Base-by-base conservation (phyloP, 2,888 invertebrate genomes). In the Hofmannophila pseudospretella region DNA sequence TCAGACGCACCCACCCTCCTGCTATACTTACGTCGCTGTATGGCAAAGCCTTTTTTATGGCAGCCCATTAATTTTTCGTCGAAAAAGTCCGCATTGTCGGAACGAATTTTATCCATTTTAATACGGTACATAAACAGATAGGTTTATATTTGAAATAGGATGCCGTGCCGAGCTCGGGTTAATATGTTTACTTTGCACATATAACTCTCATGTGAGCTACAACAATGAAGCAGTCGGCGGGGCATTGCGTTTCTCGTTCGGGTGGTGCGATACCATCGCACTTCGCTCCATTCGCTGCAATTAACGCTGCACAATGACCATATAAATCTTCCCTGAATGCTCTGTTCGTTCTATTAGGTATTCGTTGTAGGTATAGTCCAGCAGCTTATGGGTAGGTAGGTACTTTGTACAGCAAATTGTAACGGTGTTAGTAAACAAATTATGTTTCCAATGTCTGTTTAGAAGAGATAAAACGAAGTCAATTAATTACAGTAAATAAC, bases 261-360 rank as follows among this genome's bases (percentile, higher is more conserved):
- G 68, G 65, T 69, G 57, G 67, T 62, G 60, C 68, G 77, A 80
- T 82, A 78, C 67, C 68, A 80, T 76, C 76, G 74, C 67, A 73
- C 72, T 69, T 70, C 74, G 77, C 77, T 73, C 66, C 63, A 74
- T 77, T 79, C 77, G 67, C 67, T 76, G 79, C 79, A 86, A 84
- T 85, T 84, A 85, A 81, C 79, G 75, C 70, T 72, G 70, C 73
- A 78, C 78, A 82, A 81, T 81, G 78, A 74, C 74, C 81, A 74
- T 70, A 84, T 85, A 84, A 82, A 86, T 85, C 80, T 80, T 67
- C 62, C 52, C 65, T 67, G 73, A 79, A 76, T 73, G 66, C 67
- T 69, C 64, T 58, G 69, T 65, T 74, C 66, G 63, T 72, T 74
- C 67, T 66, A 68, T 68, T 61, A 57, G 56, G 51, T 64, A 58